Evolutionary conservation across 2,888 invertebrate species (phyloP).

Genomic region (Lasioglossum figueresi): DNA sequence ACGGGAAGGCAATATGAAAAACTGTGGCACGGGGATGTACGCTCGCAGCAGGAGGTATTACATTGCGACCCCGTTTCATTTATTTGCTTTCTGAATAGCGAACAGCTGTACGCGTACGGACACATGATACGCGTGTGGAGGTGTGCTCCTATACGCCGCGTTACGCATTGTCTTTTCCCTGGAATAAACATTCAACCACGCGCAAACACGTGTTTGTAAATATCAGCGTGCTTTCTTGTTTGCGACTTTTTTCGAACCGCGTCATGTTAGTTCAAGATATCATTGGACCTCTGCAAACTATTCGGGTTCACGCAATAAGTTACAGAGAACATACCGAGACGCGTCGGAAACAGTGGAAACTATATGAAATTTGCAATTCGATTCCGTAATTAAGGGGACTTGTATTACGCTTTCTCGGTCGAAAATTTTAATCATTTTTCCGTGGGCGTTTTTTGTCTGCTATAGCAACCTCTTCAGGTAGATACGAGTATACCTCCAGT

Average conservation of each 20-base stretch:
- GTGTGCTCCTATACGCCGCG: conserved; percentile 24
- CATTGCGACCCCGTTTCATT: conserved; percentile 70
- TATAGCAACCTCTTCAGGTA: too few species aligned
- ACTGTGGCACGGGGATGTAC: conserved; percentile 47
- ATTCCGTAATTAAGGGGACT: too few species aligned
- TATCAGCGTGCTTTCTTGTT: conserved; percentile 16
- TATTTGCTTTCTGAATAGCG: conserved; percentile 68
- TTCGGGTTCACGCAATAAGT: neutral
- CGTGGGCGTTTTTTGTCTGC: too few species aligned
- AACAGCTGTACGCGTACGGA: conserved; percentile 33
- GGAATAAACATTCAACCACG: conserved; percentile 47
- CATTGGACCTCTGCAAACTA: neutral
- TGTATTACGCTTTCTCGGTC: too few species aligned
- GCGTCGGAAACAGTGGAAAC: neutral
- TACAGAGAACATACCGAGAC: neutral
- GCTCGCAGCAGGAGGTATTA: conserved; percentile 59
- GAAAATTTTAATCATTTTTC: too few species aligned
- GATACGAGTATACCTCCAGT: too few species aligned
- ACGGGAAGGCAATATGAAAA: conserved; percentile 65
- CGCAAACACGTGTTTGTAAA: conserved; percentile 9
- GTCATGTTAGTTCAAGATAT: neutral
- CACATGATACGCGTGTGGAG: neutral
- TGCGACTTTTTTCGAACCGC: neutral
- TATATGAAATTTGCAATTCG: too few species aligned
- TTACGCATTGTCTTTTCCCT: conserved; percentile 57